phyloP scores from a whole-genome alignment of 2,797 vertebrate species.

The Alauda arvensis region DNA sequence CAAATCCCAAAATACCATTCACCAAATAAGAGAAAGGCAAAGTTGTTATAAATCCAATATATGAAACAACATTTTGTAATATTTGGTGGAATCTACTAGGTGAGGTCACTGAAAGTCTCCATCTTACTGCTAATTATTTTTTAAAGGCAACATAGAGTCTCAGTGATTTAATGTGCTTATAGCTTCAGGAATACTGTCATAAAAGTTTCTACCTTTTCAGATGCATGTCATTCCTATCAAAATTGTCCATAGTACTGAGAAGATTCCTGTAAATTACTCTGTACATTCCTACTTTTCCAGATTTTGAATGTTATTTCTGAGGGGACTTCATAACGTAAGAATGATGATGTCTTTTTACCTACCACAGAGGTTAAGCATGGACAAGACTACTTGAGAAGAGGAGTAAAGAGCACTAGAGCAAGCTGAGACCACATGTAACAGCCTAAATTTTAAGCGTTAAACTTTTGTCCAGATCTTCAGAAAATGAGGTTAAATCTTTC shows the following conservation, averaged over 20 bases:
- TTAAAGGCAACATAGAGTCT: background rate
- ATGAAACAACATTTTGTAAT: background rate
- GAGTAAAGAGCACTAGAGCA: slow-evolving; percentile 4
- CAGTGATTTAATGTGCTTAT: background rate
- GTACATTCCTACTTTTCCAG: slow-evolving; percentile 56
- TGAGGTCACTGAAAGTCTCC: background rate
- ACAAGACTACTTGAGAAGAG: slow-evolving; percentile 46
- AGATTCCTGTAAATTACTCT: slow-evolving; percentile 59
- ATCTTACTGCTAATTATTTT: background rate
- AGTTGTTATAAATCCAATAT: background rate
- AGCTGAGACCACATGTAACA: slow-evolving; percentile 23
- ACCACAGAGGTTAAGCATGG: slow-evolving; percentile 60
- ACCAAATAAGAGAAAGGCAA: background rate
- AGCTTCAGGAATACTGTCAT: slow-evolving; percentile 6
- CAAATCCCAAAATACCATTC: background rate
- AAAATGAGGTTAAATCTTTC: background rate
- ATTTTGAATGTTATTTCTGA: slow-evolving; percentile 64
- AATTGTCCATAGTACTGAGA: slow-evolving; percentile 40
- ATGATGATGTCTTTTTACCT: slow-evolving; percentile 66
- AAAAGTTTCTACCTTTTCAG: slow-evolving; percentile 42
- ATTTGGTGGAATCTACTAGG: background rate
- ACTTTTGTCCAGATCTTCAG: slow-evolving; percentile 1
- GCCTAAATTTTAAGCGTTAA: slow-evolving; percentile 30
- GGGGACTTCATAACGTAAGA: slow-evolving; percentile 56
- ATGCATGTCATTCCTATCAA: slow-evolving; percentile 52